Base-by-base conservation (phyloP, 2,113 vertebrate genomes). In the Seriola aureovittata region DNA sequence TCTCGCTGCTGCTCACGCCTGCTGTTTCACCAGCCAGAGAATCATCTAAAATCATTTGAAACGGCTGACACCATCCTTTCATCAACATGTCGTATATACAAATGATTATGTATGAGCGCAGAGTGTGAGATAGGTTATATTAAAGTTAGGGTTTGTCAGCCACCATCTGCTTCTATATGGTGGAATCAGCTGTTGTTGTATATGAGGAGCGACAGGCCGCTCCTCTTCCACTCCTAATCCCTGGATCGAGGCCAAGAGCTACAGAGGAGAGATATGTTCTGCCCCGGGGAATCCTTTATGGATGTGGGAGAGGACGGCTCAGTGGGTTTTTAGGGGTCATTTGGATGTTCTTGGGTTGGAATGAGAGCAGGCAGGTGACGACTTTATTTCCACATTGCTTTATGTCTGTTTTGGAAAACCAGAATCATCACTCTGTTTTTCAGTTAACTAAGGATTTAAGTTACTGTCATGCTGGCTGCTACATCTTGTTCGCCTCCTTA, bases 211-310 rank as follows among this genome's bases (percentile, higher is more conserved):
- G 65, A 62, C 85, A 7, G 67, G 57, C 77, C 60, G 0, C 71
- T 71, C 32, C 19, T 78, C 64, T 58, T 65, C 10, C 2, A 9
- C 55, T 79, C 23, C 62, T 81, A 38, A 87, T 81, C 71, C 70
- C 44, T 88, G 89, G 86, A 82, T 78, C 80, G 11, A 60, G 59
- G 76, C 87, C 91, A 91, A 77, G 36, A 85, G 77, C 87, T 83
- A 48, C 87, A 86, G 78, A 5, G 5, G 10, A 62, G 34, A 71
- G 72, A 76, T 25, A 5, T 69, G 82, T 71, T 63, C 75, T 66
- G 40, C 77, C 71, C 36, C 21, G 19, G 85, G 80, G 82, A 77
- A 74, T 77, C 79, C 63, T 67, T 81, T 73, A 80, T 81, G 68
- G 72, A 84, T 54, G 59, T 79, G 79, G 77, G 71, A 84, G 82